Evolutionary conservation across 2,797 vertebrate species (phyloP).

Genomic region (Buphagus erythrorhynchus): DNA sequence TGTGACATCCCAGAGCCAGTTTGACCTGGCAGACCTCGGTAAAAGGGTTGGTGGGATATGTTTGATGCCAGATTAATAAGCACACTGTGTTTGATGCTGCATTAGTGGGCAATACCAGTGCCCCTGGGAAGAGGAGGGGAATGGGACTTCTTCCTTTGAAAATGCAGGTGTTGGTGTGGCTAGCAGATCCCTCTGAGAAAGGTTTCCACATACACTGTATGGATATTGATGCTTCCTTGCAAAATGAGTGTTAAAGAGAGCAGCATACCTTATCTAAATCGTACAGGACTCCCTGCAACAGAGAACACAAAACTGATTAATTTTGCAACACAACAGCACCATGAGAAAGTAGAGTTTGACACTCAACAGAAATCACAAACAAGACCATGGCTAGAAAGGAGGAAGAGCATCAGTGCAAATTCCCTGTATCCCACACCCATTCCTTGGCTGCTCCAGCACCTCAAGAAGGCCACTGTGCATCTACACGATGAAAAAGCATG

Average conservation of each 20-base stretch:
- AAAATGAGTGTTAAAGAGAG: not conserved
- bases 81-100: not conserved
- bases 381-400: not conserved
- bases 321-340: not conserved
- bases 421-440: not conserved
- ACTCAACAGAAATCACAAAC: not conserved
- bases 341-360: not conserved
- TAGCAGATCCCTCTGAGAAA: not conserved
- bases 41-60: not conserved
- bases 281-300: slow-evolving; percentile 92
- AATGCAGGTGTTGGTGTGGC: not conserved
- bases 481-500: accelerated
- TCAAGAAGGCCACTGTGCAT: not conserved
- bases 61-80: not conserved
- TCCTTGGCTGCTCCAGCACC: not conserved
- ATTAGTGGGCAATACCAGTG: not conserved
- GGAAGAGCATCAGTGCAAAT: not conserved
- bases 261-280: slow-evolving; percentile 96
- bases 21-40: not conserved
- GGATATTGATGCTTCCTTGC: not conserved
- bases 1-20: not conserved
- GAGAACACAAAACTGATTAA: slow-evolving; percentile 34
- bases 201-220: accelerated
- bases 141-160: not conserved
- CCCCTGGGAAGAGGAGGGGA: not conserved